phyloP scores from a whole-genome alignment of 2,797 vertebrate species.

The Apogon talboti region DNA sequence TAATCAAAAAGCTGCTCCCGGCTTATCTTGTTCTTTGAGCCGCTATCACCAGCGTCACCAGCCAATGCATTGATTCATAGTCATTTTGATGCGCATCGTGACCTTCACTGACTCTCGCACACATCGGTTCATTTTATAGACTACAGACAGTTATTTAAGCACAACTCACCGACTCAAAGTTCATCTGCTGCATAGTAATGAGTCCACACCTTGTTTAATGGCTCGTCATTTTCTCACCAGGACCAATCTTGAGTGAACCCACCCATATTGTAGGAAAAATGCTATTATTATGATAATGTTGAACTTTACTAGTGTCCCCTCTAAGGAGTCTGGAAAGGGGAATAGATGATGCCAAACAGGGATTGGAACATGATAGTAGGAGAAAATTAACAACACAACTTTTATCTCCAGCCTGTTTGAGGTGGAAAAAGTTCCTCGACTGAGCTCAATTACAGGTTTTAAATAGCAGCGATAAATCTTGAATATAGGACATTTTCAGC shows the following conservation, averaged over 20 bases:
- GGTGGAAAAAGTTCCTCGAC: background rate
- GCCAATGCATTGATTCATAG: background rate
- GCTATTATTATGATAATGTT: constrained; percentile 68
- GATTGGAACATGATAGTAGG: background rate
- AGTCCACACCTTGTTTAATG: constrained; percentile 39
- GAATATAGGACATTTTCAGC: constrained; percentile 15
- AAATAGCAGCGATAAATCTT: background rate
- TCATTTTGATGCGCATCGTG: constrained; percentile 21
- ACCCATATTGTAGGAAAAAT: constrained; percentile 21
- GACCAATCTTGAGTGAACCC: constrained; percentile 5
- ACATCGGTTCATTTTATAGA: constrained; percentile 29
- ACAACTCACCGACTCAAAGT: constrained; percentile 55
- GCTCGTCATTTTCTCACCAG: constrained; percentile 16
- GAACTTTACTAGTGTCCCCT: constrained; percentile 48
- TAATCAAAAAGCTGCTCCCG: constrained; percentile 2
- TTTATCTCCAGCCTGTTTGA: background rate
- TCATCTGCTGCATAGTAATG: constrained; percentile 58
- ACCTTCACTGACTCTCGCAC: constrained; percentile 38
- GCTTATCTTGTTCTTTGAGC: constrained; percentile 14
- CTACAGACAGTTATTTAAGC: constrained; percentile 23
- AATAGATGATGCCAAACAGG: background rate
- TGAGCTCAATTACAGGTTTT: background rate
- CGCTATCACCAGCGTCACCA: background rate
- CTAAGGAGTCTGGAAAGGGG: background rate
- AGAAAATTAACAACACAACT: background rate